These are phyloP conservation scores for Nymphalis io DNA, from an alignment of 1,140 invertebrate genomes.

Conservation along the genomic window DNA sequence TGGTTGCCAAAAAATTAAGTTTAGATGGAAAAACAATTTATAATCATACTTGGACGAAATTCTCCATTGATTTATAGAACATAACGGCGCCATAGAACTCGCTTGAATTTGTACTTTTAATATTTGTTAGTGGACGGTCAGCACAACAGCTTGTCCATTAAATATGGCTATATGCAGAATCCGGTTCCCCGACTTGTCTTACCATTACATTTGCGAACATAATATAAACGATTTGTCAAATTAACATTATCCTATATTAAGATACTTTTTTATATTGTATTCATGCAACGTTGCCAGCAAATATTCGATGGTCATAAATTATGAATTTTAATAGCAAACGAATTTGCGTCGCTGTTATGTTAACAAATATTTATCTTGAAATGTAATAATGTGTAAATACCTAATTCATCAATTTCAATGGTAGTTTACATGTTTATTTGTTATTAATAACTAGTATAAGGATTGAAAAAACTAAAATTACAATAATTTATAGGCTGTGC, in stretches of 20 bases:
- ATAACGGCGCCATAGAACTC: too few species aligned
- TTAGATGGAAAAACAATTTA: too few species aligned
- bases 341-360: slow-evolving; percentile 12
- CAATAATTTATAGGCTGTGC: too few species aligned
- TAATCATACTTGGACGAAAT: too few species aligned
- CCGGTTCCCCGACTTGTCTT: slow-evolving; percentile 28
- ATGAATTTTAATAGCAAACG: slow-evolving; percentile 18
- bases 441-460: too few species aligned
- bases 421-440: background rate
- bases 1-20: too few species aligned
- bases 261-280: slow-evolving; percentile 19
- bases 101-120: too few species aligned
- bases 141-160: slow-evolving; percentile 4
- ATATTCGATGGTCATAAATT: slow-evolving; percentile 12
- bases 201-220: slow-evolving; percentile 20
- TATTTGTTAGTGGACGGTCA: slow-evolving; percentile 16
- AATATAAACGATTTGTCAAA: slow-evolving; percentile 36
- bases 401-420: too few species aligned
- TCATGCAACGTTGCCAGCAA: slow-evolving; percentile 2
- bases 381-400: background rate
- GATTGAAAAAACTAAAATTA: too few species aligned
- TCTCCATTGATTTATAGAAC: too few species aligned
- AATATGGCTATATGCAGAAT: slow-evolving; percentile 21
- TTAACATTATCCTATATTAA: slow-evolving; percentile 37
- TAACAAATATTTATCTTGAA: slow-evolving; percentile 7